A percentile compares a stretch with the other conserved stretches of the same genome.
phyloP scores from a whole-genome alignment of 2,113 vertebrate species.

The Mus spicilegus region DNA sequence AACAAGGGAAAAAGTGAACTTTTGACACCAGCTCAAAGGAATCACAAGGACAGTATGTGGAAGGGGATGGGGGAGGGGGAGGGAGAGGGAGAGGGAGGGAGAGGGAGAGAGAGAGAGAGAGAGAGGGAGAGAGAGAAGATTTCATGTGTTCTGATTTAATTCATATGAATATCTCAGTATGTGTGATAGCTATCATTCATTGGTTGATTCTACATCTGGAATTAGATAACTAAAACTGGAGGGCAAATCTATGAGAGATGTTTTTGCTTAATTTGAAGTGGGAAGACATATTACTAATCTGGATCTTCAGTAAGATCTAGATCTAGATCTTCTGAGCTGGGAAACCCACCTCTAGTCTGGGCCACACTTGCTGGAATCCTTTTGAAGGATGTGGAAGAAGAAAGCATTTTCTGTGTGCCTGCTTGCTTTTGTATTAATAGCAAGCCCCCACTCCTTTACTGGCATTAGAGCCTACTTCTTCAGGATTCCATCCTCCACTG shows the following conservation, averaged over 20 bases:
- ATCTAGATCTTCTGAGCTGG: not conserved
- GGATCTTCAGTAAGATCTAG: not conserved
- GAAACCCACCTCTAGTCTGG: not conserved
- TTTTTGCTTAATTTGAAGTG: not conserved
- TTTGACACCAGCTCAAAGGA: slow-evolving; percentile 13
- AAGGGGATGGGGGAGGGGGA: not conserved
- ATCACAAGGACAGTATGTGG: not conserved
- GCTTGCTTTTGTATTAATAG: not conserved
- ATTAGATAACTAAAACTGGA: not conserved
- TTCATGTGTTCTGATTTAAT: not conserved
- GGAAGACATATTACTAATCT: not conserved
- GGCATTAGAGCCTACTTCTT: not conserved
- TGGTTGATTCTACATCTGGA: not conserved
- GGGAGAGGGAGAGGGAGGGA: no score
- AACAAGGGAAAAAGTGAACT: not conserved
- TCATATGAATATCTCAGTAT: slow-evolving; percentile 28
- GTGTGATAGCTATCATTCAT: not conserved
- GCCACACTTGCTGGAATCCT: not conserved
- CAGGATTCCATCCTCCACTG: not conserved
- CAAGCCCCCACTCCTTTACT: not conserved
- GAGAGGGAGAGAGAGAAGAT: not conserved
- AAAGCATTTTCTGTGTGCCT: not conserved
- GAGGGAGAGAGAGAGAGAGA: no score
- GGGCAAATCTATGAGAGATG: not conserved
- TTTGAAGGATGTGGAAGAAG: not conserved